A percentile compares a stretch with the other conserved stretches of the same genome.
Evolutionary conservation across 1,140 invertebrate species (phyloP).

Genomic region (Apis laboriosa): DNA sequence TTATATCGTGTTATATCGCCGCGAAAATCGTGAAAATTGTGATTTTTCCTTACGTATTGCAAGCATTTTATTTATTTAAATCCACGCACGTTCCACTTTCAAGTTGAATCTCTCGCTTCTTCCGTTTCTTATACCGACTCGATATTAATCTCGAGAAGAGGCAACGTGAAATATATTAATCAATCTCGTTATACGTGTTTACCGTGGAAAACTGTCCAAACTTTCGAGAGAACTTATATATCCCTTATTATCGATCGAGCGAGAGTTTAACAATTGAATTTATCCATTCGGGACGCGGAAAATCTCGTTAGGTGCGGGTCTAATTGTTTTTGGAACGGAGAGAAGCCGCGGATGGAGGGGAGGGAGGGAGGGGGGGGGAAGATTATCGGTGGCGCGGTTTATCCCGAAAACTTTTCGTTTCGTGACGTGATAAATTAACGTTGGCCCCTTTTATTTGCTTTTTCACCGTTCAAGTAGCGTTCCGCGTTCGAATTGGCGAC

Average conservation of each 20-base stretch:
- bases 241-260: constrained; percentile 53
- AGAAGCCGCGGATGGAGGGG: not conserved
- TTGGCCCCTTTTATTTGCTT: not conserved
- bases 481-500: not conserved
- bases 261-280: constrained; percentile 55
- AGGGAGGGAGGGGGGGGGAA: not conserved
- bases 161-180: not conserved
- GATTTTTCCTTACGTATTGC: too few relatives aligned
- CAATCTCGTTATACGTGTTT: constrained; percentile 46
- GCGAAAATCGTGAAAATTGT: too few relatives aligned
- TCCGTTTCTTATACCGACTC: not conserved
- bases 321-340: constrained; percentile 27
- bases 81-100: too few relatives aligned
- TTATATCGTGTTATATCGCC: too few relatives aligned
- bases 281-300: constrained; percentile 21
- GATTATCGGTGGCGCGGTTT: constrained; percentile 8
- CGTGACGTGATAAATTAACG: constrained; percentile 1
- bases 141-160: not conserved
- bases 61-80: too few relatives aligned
- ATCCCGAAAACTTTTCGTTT: constrained; percentile 13
- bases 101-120: too few relatives aligned
- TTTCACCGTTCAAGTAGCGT: not conserved
- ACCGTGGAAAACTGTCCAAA: constrained; percentile 42
- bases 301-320: constrained; percentile 34
- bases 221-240: constrained; percentile 32